These are phyloP conservation scores for Phenganax subtilis DNA, from an alignment of 92 coral and sea anemone genomes.

Conservation along the genomic window DNA sequence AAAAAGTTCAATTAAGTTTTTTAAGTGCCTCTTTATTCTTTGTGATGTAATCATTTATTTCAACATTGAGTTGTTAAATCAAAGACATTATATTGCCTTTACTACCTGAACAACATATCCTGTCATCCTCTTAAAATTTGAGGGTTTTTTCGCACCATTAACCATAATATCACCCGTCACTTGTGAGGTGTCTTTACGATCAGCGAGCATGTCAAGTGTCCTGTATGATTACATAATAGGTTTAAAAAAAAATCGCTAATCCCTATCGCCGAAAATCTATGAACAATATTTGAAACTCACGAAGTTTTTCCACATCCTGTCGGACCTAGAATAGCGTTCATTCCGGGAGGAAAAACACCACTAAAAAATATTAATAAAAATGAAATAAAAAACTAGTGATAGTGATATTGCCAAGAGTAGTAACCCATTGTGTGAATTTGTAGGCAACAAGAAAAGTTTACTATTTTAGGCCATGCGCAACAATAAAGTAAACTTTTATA, in stretches of 20 bases:
- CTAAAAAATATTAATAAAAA: conserved; percentile 35
- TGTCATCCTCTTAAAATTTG: conserved; percentile 74
- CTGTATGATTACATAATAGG: conserved; percentile 29
- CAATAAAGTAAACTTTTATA: too few species aligned
- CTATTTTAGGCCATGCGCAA: too few species aligned
- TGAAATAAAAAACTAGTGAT: background rate
- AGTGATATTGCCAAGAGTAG: background rate
- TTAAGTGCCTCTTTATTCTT: too few species aligned
- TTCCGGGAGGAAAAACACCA: conserved; percentile 83
- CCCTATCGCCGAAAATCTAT: background rate
- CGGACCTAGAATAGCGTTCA: conserved; percentile 95
- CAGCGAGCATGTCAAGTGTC: conserved; percentile 83
- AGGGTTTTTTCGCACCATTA: conserved; percentile 69
- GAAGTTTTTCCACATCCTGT: conserved; percentile 99
- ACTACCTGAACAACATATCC: conserved; percentile 95
- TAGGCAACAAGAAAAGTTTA: background rate
- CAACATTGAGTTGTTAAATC: too few species aligned
- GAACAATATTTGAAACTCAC: conserved; percentile 44
- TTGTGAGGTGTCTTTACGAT: conserved; percentile 66
- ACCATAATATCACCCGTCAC: conserved; percentile 76
- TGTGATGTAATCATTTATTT: too few species aligned
- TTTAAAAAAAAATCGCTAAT: background rate
- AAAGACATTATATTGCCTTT: background rate
- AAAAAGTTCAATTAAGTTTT: too few species aligned
- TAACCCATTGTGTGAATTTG: background rate